These are phyloP conservation scores for Cosmia pyralina DNA, from an alignment of 2,888 invertebrate species.

Conservation along the genomic window DNA sequence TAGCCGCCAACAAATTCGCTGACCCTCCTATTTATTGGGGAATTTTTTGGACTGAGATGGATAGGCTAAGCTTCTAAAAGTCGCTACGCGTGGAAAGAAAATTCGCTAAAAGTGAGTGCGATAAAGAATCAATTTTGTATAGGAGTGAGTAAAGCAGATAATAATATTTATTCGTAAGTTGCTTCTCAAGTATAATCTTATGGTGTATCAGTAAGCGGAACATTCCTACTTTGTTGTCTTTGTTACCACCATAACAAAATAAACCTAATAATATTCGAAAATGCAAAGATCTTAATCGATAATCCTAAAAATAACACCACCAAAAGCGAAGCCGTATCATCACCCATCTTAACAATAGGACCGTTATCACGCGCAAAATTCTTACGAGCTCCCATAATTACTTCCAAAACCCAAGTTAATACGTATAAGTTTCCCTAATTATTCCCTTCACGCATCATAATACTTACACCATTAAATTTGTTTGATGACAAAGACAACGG, in stretches of 20 bases:
- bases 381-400: conserved; percentile 27
- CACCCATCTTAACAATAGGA: conserved; percentile 18
- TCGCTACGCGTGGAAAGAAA: conserved; percentile 22
- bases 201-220: background rate
- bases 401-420: conserved; percentile 35
- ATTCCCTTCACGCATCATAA: conserved; percentile 46
- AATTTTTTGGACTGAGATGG: conserved; percentile 55
- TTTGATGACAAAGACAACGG: conserved; percentile 56
- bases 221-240: background rate
- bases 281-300: background rate
- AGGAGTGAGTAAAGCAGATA: background rate
- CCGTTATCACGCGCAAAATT: conserved; percentile 25
- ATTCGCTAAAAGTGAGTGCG: conserved; percentile 21
- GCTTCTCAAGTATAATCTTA: background rate
- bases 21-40: conserved; percentile 63
- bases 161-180: conserved; percentile 8
- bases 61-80: conserved; percentile 42
- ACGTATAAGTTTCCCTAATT: conserved; percentile 49
- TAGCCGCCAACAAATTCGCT: conserved; percentile 63
- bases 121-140: conserved; percentile 18
- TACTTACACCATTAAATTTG: conserved; percentile 59
- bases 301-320: background rate
- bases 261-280: background rate
- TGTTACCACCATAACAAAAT: background rate
- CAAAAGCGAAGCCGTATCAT: conserved; percentile 2